These are phyloP conservation scores for Brachyopa scutellaris DNA, from an alignment of 2,888 invertebrate genomes.

Conservation along the genomic window DNA sequence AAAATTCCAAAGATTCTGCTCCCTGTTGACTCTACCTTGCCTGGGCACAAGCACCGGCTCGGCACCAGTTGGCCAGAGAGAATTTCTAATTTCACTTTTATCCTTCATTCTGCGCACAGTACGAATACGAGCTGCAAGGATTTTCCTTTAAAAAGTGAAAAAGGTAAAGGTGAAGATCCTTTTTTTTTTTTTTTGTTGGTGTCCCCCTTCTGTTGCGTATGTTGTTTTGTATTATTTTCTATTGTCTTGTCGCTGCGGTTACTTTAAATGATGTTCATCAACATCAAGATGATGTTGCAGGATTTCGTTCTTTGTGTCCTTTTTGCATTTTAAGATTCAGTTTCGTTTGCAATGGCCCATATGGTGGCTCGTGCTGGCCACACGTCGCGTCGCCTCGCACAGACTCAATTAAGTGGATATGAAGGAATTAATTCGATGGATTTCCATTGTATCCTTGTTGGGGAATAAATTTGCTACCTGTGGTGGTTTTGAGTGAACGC, in stretches of 20 bases:
- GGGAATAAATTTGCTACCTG: conserved; percentile 56
- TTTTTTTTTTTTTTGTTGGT: conserved; percentile 10
- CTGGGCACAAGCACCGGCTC: not conserved
- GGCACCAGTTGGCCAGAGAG: conserved; percentile 63
- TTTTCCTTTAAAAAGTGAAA: conserved; percentile 66
- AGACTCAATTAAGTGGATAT: conserved; percentile 70
- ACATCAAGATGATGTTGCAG: conserved; percentile 45
- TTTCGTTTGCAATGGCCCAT: conserved; percentile 63
- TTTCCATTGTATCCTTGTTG: conserved; percentile 37
- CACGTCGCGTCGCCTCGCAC: conserved; percentile 27
- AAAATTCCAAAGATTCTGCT: conserved; percentile 26
- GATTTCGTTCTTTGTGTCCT: conserved; percentile 53
- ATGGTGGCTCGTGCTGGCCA: conserved; percentile 69
- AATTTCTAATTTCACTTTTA: conserved; percentile 70
- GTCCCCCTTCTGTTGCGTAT: conserved; percentile 54
- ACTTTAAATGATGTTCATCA: conserved; percentile 63
- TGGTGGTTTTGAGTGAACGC: conserved; percentile 30
- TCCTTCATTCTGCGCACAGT: conserved; percentile 37
- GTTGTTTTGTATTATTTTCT: conserved; percentile 29
- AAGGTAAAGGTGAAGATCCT: conserved; percentile 64
- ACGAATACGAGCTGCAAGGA: conserved; percentile 29
- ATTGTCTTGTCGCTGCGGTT: conserved; percentile 57
- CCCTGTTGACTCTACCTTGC: not conserved
- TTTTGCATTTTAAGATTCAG: conserved; percentile 66
- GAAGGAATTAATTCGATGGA: conserved; percentile 61